phyloP scores from a whole-genome alignment of 2,113 vertebrate genomes.

The Festucalex cinctus region DNA sequence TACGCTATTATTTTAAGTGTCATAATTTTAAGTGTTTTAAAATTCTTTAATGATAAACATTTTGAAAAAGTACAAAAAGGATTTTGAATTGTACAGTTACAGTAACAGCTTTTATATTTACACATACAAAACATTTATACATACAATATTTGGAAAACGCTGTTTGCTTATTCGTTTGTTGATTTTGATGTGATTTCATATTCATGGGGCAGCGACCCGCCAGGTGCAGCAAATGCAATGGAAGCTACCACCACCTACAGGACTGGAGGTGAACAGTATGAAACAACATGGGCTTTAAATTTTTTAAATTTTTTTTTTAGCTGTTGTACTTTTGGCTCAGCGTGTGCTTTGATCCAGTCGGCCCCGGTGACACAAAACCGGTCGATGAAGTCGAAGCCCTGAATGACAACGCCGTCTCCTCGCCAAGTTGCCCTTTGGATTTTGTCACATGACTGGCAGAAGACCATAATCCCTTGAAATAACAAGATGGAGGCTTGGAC shows the following conservation, averaged over 20 bases:
- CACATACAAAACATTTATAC: too few species aligned
- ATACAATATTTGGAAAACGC: too few species aligned
- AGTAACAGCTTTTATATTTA: too few species aligned
- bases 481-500: conserved; percentile 25
- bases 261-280: background rate
- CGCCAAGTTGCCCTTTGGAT: conserved; percentile 23
- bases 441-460: conserved; percentile 59
- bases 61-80: too few species aligned
- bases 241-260: background rate
- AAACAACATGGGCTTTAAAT: background rate
- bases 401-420: conserved; percentile 29
- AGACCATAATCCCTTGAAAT: conserved; percentile 53
- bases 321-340: conserved; percentile 33
- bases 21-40: too few species aligned
- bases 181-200: too few species aligned
- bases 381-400: conserved; percentile 44
- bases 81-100: too few species aligned
- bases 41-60: too few species aligned
- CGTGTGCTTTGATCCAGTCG: conserved; percentile 43
- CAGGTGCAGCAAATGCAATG: background rate
- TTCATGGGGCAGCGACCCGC: too few species aligned
- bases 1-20: too few species aligned
- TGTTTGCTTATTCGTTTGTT: too few species aligned
- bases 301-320: background rate
- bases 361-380: conserved; percentile 29